These are phyloP conservation scores for Conus ventricosus DNA, from an alignment of 1,140 invertebrate genomes.

Conservation along the genomic window DNA sequence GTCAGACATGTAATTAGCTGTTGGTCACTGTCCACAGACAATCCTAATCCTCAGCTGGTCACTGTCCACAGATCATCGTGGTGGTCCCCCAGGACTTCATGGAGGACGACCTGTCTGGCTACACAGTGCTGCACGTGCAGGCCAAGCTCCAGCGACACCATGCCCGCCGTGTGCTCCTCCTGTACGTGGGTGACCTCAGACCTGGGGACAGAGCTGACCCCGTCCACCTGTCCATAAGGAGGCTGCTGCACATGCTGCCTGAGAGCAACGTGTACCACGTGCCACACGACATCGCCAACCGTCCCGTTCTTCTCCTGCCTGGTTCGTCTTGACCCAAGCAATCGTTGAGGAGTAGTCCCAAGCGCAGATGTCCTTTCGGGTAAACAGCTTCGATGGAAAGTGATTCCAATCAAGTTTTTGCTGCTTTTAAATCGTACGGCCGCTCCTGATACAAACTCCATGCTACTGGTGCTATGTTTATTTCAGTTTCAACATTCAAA, in stretches of 20 bases:
- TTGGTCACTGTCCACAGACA: no score
- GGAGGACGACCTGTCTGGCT: background rate
- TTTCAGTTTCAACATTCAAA: no score
- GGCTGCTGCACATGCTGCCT: background rate
- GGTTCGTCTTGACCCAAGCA: background rate
- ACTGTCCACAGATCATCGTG: background rate
- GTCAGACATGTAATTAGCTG: no score
- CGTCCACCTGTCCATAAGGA: background rate
- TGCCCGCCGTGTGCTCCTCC: conserved; percentile 3
- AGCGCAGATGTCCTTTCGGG: no score
- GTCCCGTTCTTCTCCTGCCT: background rate
- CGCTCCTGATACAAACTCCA: no score
- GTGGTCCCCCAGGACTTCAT: background rate
- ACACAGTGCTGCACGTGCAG: background rate
- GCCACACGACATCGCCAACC: background rate
- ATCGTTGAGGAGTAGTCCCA: no score
- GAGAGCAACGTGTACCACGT: background rate
- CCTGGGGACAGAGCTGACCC: background rate
- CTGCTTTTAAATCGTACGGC: no score
- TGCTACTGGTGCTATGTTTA: no score
- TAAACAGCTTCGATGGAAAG: no score
- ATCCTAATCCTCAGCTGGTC: no score
- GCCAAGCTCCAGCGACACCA: background rate
- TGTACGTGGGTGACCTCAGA: background rate
- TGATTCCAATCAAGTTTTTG: no score